Percentiles rank a stretch among this genome's conserved stretches.
Evolutionary conservation across 2,888 invertebrate genomes (phyloP).

Genomic region (Epinotia ramella): DNA sequence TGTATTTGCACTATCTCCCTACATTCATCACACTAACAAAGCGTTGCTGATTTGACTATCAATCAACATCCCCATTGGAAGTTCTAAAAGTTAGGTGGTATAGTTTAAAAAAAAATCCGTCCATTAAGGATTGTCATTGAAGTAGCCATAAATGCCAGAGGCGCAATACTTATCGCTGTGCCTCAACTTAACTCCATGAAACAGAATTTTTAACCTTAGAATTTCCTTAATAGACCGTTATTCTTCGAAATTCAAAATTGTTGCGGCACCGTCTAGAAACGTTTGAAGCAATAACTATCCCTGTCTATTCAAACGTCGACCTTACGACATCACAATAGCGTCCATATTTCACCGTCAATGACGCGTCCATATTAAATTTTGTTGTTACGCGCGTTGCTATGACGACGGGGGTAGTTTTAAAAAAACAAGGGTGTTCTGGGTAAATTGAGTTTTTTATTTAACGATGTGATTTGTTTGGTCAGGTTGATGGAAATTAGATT

Average conservation of each 20-base stretch:
- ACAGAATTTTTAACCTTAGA: slow-evolving; percentile 27
- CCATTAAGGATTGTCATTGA: not conserved
- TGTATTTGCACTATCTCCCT: no score
- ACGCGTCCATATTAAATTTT: slow-evolving; percentile 34
- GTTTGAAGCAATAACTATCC: slow-evolving; percentile 22
- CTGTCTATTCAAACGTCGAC: slow-evolving; percentile 13
- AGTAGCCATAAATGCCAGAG: not conserved
- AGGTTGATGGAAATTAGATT: slow-evolving; percentile 31
- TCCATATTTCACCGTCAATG: slow-evolving; percentile 29
- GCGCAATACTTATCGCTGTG: not conserved
- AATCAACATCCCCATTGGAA: no score
- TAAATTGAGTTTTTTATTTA: slow-evolving; percentile 34
- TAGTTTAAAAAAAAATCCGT: no score
- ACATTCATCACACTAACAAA: no score
- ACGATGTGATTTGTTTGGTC: slow-evolving; percentile 43
- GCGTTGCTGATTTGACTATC: no score
- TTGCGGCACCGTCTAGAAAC: slow-evolving; percentile 18
- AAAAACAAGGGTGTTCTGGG: slow-evolving; percentile 33
- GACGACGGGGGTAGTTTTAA: slow-evolving; percentile 43
- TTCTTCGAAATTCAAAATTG: slow-evolving; percentile 36
- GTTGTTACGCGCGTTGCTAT: slow-evolving; percentile 50
- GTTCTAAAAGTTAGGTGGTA: no score
- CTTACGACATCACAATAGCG: slow-evolving; percentile 15
- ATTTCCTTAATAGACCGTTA: slow-evolving; percentile 29
- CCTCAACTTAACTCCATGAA: not conserved